Base-by-base conservation (phyloP, 1,140 invertebrate genomes). In the Nasonia longicornis region DNA sequence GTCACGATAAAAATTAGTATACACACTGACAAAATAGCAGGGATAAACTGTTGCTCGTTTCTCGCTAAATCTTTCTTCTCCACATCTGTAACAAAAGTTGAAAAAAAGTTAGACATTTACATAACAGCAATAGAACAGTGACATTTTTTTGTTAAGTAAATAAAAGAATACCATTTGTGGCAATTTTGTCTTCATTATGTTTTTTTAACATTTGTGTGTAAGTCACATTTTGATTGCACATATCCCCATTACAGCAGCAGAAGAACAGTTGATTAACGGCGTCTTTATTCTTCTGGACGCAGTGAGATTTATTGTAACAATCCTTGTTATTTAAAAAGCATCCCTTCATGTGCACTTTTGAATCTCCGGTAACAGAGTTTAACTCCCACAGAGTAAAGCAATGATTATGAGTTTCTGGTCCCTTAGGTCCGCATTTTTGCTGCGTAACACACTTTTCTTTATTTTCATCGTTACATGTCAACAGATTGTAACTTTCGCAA, bases 331-430 rank as follows among this genome's bases (percentile, higher is more conserved):
- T 78, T 31, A 69, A 45, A 52, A 78, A 78, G 20, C 77, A 78
- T 20, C 77, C 77, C 45, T 78, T 78, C 45, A 70, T 48, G 2
- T 48, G 64, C 0, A 78, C 67, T 29, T 48, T 48, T 29, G 77
- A 48, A 4, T 22, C 12, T 20, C 20, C 14, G 2, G 66, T 78
- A n/a, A 29, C 12, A 7, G 42, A 12, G n/a, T 78, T 52, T 1
- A 48, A 78, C 35, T 70, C 77, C 77, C 77, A 78, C 3, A 70
- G n/a, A 70, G 42, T 52, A 52, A 78, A 78, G n/a, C 77, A 78
- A 20, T 78, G 77, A 78, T 52, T 78, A 3, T 48, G 64, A 52
- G 14, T 35, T 7, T 70, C 77, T 20, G 77, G 38, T 10, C 42
- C 22, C 11, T 14, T 29, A 12, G 35, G 11, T 16, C 20, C 66